phyloP scores from a whole-genome alignment of 2,797 vertebrate species.

The Pangasius sanitwongsei region DNA sequence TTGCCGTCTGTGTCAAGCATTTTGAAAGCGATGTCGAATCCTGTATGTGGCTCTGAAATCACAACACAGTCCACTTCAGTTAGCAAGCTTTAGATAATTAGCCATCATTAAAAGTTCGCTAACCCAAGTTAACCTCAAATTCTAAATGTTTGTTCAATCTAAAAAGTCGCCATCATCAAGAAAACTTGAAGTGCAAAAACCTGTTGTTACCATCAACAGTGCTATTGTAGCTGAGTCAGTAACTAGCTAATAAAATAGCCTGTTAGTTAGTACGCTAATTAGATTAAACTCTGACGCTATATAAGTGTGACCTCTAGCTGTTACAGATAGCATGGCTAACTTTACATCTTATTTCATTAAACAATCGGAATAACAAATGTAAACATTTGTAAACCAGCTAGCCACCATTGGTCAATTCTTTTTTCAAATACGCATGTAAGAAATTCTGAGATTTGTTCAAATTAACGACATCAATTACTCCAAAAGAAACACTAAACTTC shows the following conservation, averaged over 20 bases:
- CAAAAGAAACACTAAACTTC: not conserved
- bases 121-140: not conserved
- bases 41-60: conserved; percentile 88
- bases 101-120: not conserved
- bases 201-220: not conserved
- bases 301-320: not conserved
- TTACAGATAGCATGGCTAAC: not conserved
- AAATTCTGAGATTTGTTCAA: not conserved
- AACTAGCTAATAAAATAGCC: not conserved
- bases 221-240: not conserved
- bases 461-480: not conserved
- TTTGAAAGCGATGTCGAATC: conserved; percentile 96
- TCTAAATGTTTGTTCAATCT: not conserved
- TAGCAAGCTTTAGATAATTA: not conserved
- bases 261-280: not conserved
- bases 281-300: not conserved
- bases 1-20: conserved; percentile 96
- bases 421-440: not conserved
- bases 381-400: not conserved
- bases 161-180: not conserved
- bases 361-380: not conserved
- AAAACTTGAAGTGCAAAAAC: not conserved
- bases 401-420: not conserved
- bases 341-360: not conserved
- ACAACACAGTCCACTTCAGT: not conserved